Conservation (phyloP, 2,888 invertebrate species). For the Pterostichus madidus region DNA sequence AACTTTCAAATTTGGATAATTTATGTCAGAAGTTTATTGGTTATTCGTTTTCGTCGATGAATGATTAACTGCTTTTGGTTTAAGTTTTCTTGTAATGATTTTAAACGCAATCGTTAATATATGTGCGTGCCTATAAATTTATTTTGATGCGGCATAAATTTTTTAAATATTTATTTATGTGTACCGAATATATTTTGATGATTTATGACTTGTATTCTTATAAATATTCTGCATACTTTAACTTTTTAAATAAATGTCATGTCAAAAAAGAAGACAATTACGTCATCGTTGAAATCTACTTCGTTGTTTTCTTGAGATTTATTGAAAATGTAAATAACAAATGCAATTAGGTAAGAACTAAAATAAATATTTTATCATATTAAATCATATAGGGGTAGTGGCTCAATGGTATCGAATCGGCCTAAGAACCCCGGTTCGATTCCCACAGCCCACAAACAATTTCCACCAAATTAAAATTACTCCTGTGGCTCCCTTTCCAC, state of each 20-base stretch:
- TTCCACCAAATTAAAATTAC: too few species aligned
- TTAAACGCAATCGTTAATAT: conserved; percentile 48
- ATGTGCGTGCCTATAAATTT: conserved; percentile 58
- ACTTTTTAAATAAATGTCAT: conserved; percentile 13
- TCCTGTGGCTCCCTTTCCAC: too few species aligned
- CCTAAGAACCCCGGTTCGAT: too few species aligned
- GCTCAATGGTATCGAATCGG: too few species aligned
- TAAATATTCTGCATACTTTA: conserved; percentile 43
- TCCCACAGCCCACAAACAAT: too few species aligned
- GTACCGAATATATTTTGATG: conserved; percentile 52
- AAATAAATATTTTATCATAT: too few species aligned
- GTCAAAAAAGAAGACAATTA: too few species aligned
- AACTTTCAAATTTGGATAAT: conserved; percentile 53
- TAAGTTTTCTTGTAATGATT: conserved; percentile 59
- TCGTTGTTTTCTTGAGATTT: too few species aligned
- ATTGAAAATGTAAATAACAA: too few species aligned
- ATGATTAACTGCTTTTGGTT: conserved; percentile 50
- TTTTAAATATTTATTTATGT: conserved; percentile 50
- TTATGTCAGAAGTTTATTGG: conserved; percentile 40
- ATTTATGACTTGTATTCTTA: conserved; percentile 24
- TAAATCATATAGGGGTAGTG: too few species aligned
- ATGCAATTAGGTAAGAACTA: too few species aligned
- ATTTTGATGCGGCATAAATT: conserved; percentile 52
- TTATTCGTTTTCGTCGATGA: conserved; percentile 44
- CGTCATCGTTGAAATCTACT: too few species aligned